A percentile compares a stretch with the other conserved stretches of the same genome.
phyloP scores from a whole-genome alignment of 2,888 invertebrate genomes.

The Congeria kusceri region DNA sequence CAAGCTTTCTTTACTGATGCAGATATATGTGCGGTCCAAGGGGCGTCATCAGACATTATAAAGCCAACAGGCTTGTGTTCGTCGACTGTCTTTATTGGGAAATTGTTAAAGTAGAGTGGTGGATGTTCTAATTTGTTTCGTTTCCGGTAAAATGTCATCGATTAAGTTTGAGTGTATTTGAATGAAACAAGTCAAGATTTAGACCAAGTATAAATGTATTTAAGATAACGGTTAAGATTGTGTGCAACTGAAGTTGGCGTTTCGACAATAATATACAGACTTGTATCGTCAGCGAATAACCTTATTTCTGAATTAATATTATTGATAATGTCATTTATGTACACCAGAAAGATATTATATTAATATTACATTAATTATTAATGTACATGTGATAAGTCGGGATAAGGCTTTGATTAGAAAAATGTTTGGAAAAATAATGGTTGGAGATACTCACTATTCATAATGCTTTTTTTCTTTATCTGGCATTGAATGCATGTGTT shows the following conservation, averaged over 20 bases:
- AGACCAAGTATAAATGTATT: constrained; percentile 17
- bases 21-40: constrained; percentile 10
- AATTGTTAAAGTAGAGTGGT: not conserved
- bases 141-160: not conserved
- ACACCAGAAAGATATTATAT: no score
- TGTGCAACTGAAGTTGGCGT: not conserved
- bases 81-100: not conserved
- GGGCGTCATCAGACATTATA: constrained; percentile 2
- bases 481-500: no score
- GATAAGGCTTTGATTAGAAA: no score
- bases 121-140: no score
- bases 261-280: constrained; percentile 4
- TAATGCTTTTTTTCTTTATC: no score
- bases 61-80: constrained; percentile 17
- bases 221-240: not conserved
- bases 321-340: no score
- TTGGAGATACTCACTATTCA: no score
- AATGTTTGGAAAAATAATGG: no score
- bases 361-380: no score
- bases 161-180: constrained; percentile 18
- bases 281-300: no score
- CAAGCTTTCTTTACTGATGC: constrained; percentile 10
- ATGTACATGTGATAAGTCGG: no score
- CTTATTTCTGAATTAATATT: no score
- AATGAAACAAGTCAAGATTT: constrained; percentile 17